Base-by-base conservation (phyloP, 2,113 vertebrate genomes). In the Albula goreensis region DNA sequence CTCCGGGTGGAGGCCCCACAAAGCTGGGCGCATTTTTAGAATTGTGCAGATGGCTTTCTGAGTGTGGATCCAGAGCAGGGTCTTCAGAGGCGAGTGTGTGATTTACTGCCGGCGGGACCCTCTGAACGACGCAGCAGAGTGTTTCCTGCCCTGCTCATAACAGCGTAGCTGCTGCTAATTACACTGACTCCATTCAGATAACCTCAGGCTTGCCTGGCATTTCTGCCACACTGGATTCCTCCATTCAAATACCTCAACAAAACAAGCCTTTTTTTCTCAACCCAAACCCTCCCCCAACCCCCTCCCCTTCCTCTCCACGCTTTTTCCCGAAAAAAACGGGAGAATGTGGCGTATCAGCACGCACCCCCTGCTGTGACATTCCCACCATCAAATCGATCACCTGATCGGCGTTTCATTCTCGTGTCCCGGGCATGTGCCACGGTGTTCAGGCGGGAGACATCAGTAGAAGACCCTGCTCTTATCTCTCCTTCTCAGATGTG, bases 331-430 rank as follows among this genome's bases (percentile, higher is more conserved):
- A 31, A 74, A 74, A 22, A 74, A 31, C 6, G 1, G n/a, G 22
- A 74, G n/a, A 74, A 31, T 74, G 70, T 7, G 31, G 70, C n/a
- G 70, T 74, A 49, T 49, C 77, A 57, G 9, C 82, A n/a, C 12
- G n/a, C 84, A 22, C 31, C 22, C 25, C 31, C 63, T 57, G 66
- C 63, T 85, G 79, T 83, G 83, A 70, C 78, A 74, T 85, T 50
- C 74, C 41, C 52, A 74, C 74, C 53, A 85, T 86, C 86, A 85
- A 4, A 50, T 15, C 25, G 60, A 87, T 84, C 51, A 49, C 19
- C 84, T 57, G 57, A 57, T 17, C 57, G 81, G 51, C 79, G 83
- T 83, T 85, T 78, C 48, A 66, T 83, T 63, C 31, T 6, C 85
- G 81, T 78, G 81, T 50, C 12, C n/a, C 19, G 50, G 48, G 81